These are phyloP conservation scores for Drosophila helvetica DNA, from an alignment of 2,888 invertebrate genomes.

Conservation along the genomic window DNA sequence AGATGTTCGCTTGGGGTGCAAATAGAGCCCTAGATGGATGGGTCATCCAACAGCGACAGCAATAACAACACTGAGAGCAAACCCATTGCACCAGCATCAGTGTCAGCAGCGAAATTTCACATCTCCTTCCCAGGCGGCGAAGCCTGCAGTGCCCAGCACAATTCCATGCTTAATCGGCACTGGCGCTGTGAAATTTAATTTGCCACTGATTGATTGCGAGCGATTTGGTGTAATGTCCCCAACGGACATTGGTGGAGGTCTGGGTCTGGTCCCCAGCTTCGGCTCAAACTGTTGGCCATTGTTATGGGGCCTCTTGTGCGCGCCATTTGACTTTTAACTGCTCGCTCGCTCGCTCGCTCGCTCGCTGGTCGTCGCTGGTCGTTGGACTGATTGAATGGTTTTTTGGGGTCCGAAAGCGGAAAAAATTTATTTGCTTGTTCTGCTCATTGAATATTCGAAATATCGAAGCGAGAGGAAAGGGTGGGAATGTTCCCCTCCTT, in stretches of 20 bases:
- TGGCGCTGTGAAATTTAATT: conserved; percentile 78
- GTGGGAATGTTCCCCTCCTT: not conserved
- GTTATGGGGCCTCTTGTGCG: conserved; percentile 53
- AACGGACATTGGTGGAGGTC: conserved; percentile 18
- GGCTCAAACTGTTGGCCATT: conserved; percentile 22
- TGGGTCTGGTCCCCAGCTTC: not conserved
- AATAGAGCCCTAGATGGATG: conserved; percentile 37
- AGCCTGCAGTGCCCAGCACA: conserved; percentile 32
- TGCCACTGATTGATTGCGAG: conserved; percentile 77
- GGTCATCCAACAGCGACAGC: not conserved
- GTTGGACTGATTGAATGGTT: conserved; percentile 67
- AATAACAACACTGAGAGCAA: conserved; percentile 12
- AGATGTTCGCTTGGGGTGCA: conserved; percentile 43
- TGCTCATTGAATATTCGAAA: conserved; percentile 63
- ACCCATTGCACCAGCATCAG: not conserved
- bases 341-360: conserved; percentile 52
- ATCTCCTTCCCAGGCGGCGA: not conserved
- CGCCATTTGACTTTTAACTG: conserved; percentile 68
- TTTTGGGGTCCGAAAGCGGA: conserved; percentile 28
- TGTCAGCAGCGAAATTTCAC: not conserved
- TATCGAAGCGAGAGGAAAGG: conserved; percentile 27
- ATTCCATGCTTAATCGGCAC: conserved; percentile 75
- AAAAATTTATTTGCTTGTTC: conserved; percentile 66
- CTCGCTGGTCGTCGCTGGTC: conserved; percentile 5
- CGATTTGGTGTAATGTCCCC: conserved; percentile 76